phyloP scores from a whole-genome alignment of 2,113 vertebrate species.

The Miniopterus natalensis region DNA sequence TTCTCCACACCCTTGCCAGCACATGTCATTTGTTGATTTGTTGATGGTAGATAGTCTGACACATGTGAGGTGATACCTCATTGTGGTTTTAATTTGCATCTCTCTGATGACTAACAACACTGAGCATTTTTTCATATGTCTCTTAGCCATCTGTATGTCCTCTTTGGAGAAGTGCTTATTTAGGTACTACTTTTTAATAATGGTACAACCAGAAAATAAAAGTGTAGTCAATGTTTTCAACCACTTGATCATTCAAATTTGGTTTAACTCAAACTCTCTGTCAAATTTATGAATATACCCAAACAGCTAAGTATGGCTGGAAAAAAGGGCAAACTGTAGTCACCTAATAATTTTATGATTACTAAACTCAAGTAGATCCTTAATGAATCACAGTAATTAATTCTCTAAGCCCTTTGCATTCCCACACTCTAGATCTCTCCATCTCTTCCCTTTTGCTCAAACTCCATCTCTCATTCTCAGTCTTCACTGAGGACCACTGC shows the following conservation, averaged over 20 bases:
- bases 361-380: background rate
- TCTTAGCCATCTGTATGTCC: no score
- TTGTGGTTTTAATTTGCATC: no score
- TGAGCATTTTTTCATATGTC: no score
- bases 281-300: background rate
- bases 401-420: background rate
- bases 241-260: background rate
- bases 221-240: background rate
- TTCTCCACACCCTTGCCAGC: no score
- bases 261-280: background rate
- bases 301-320: background rate
- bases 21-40: no score
- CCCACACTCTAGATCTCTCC: background rate
- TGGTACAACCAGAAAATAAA: background rate
- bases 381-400: background rate
- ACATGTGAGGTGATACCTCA: no score
- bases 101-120: no score
- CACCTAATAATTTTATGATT: background rate
- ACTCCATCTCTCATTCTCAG: background rate
- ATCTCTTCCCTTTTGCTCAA: background rate
- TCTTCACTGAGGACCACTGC: background rate
- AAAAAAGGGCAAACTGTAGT: background rate
- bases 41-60: no score
- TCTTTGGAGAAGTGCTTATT: no score
- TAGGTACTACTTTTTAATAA: background rate